Evolutionary conservation across 2,797 vertebrate species (phyloP).

Genomic region (Carcharodon carcharias): DNA sequence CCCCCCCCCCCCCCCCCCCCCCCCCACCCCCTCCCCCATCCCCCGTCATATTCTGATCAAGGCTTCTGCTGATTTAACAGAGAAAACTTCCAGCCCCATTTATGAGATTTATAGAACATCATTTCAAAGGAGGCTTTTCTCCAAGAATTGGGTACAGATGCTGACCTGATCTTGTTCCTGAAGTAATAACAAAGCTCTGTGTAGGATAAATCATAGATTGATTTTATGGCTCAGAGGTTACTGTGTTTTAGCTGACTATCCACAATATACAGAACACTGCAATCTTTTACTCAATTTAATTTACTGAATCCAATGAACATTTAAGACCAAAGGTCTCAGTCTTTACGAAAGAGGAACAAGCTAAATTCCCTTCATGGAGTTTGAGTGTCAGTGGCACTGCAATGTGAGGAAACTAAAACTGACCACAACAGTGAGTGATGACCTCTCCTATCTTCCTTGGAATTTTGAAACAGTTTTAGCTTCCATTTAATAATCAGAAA

Average conservation of each 20-base stretch:
- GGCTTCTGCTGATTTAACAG: neutral
- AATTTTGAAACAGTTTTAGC: neutral
- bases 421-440: neutral
- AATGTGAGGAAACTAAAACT: neutral
- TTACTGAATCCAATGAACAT: neutral
- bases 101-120: neutral
- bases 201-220: neutral
- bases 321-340: neutral
- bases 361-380: neutral
- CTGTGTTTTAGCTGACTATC: conserved; percentile 7
- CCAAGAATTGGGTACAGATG: neutral
- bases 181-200: neutral
- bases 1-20: too few species aligned
- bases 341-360: neutral
- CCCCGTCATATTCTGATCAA: too few species aligned
- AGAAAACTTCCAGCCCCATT: neutral
- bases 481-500: neutral
- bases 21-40: too few species aligned
- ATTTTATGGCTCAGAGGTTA: neutral
- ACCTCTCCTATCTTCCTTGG: neutral
- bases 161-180: neutral
- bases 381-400: neutral
- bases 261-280: neutral
- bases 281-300: neutral
- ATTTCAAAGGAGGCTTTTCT: neutral